These are phyloP conservation scores for Sepioteuthis lessoniana DNA, from an alignment of 2,888 invertebrate species.

Conservation along the genomic window DNA sequence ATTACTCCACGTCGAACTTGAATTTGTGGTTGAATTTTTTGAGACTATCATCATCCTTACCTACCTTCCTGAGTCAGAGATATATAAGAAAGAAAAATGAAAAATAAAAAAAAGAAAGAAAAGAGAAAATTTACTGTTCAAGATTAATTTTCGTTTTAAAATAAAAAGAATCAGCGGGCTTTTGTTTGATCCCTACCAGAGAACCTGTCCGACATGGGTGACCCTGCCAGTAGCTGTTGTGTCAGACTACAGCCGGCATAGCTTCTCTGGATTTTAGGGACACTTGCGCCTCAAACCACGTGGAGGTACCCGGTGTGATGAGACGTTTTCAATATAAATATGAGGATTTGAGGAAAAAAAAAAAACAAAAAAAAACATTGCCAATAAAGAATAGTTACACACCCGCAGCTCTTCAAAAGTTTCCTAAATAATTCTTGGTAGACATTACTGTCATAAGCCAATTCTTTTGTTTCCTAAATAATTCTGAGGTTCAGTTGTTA, in stretches of 20 bases:
- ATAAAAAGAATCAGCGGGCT: background rate
- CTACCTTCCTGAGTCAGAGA: background rate
- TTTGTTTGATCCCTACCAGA: slow-evolving; percentile 45
- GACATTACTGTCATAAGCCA: no score
- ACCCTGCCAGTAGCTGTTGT: slow-evolving; percentile 47
- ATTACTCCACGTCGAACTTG: no score
- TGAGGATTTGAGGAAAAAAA: background rate
- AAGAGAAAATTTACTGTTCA: no score
- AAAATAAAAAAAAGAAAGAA: background rate
- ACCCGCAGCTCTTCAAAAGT: background rate
- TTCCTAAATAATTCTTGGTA: background rate
- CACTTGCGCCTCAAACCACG: slow-evolving; percentile 45
- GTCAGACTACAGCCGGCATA: slow-evolving; percentile 45
- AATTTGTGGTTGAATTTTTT: no score
- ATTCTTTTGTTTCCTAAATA: no score
- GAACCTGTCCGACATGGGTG: slow-evolving; percentile 49
- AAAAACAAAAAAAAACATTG: background rate
- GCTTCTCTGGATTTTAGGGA: slow-evolving; percentile 46
- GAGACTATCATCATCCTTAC: no score
- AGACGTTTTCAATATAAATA: background rate
- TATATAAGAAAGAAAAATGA: background rate
- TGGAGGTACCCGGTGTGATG: slow-evolving; percentile 42
- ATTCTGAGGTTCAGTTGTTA: no score
- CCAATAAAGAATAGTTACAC: background rate
- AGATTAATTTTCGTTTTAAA: background rate